A percentile compares a stretch with the other conserved stretches of the same genome.
Evolutionary conservation across 2,888 invertebrate species (phyloP).

Genomic region (Harpagoxenus sublaevis): DNA sequence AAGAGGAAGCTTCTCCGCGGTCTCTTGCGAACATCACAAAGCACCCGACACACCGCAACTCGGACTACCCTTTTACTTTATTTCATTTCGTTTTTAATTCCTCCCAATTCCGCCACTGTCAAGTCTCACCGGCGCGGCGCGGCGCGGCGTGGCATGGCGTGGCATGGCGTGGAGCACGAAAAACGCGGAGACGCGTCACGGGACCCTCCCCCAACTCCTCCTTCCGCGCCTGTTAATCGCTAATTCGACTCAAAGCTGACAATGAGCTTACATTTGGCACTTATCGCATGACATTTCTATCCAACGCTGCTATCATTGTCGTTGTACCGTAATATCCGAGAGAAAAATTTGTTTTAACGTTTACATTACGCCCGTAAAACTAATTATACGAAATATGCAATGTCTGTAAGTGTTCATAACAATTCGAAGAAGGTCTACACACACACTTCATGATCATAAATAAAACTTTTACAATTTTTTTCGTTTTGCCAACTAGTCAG

Average conservation of each 20-base stretch:
- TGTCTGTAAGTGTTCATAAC: neutral
- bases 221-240: constrained; percentile 40
- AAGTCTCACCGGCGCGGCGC: constrained; percentile 61
- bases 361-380: neutral
- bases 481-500: neutral
- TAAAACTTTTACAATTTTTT: neutral
- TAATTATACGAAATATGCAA: neutral
- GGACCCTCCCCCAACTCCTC: constrained; percentile 5
- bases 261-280: constrained; percentile 10
- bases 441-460: neutral
- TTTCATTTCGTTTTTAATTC: constrained; percentile 82
- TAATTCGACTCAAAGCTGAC: constrained; percentile 25
- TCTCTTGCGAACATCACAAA: constrained; percentile 79
- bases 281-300: constrained; percentile 30
- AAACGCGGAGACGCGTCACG: constrained; percentile 68
- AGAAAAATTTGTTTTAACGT: neutral
- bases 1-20: constrained; percentile 62
- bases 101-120: constrained; percentile 79
- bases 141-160: constrained; percentile 48
- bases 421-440: neutral
- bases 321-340: neutral
- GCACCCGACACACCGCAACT: constrained; percentile 73
- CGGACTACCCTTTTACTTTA: constrained; percentile 77
- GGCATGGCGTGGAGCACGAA: constrained; percentile 59
- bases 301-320: neutral